Conservation (phyloP, 2,797 vertebrate species). For the Podargus strigoides region DNA sequence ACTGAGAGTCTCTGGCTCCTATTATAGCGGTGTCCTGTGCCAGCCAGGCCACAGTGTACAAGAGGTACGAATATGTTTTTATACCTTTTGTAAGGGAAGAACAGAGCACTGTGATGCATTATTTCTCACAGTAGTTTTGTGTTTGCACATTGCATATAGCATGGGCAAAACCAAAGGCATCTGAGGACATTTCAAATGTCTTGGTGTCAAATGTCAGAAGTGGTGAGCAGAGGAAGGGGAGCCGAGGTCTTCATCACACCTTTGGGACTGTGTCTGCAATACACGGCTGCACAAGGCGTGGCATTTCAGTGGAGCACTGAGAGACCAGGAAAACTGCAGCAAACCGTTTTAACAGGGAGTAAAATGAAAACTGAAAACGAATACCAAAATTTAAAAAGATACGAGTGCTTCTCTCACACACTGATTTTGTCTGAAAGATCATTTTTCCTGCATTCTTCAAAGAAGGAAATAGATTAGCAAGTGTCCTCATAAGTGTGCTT, state of each 20-base stretch:
- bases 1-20: not conserved
- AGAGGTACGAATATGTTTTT: not conserved
- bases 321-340: not conserved
- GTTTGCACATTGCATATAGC: not conserved
- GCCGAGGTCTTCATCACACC: not conserved
- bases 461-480: not conserved
- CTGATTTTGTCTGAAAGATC: not conserved
- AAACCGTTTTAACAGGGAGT: not conserved
- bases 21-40: not conserved
- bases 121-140: not conserved
- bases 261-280: not conserved
- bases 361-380: not conserved
- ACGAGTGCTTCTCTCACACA: not conserved
- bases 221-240: not conserved
- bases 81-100: not conserved
- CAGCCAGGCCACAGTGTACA: not conserved
- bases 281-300: fast-evolving
- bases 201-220: not conserved
- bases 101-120: not conserved
- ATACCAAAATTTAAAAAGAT: not conserved
- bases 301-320: not conserved
- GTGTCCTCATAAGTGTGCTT: not conserved
- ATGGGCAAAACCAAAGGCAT: not conserved
- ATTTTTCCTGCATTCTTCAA: not conserved
- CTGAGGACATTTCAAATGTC: not conserved